Base-by-base conservation (phyloP, 2,797 vertebrate species). In the Scolopax rusticola region DNA sequence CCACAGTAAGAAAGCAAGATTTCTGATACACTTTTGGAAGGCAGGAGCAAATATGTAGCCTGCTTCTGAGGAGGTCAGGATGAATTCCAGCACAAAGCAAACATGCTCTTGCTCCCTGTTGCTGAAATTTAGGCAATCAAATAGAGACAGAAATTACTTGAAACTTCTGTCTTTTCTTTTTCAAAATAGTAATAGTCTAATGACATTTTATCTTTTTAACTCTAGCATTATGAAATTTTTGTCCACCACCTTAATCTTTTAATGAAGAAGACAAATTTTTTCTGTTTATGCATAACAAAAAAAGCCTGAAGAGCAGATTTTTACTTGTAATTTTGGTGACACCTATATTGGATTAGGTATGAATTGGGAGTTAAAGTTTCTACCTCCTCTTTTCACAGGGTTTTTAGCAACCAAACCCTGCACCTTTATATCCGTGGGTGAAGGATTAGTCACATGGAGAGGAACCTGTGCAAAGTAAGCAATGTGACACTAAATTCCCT, bases 361-460 rank as follows among this genome's bases (percentile, higher is more conserved):
- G 89, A 75, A 36, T 89, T 53, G 59, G 21, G 60, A 93, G 27
- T 68, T 89, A 24, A 9, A 28, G 21, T 28, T 80, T 47, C 79
- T 56, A 47, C 78, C 81, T 80, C 91, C 84, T 84, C 53, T 85
- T 91, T 95, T 84, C 89, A 40, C 54, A 60, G n/a, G 61, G 65
- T 70, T 87, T 91, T 94, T 84, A 91, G 71, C 76, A 81, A 53
- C 27, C 13, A 50, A 38, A 74, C 11, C 47, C 60, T 90, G 25
- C 65, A 51, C 65, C 18, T 96, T 88, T 81, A 64, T 75, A 90
- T 75, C 75, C 70, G 30, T 47, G 77, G 64, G 76, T 84, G 90
- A 96, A 91, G 87, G 89, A 91, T 94, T 89, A 95, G 87, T 94
- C 92, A 84, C 43, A 15, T 79, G 80, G 80, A 87, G 83, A 87